Evolutionary conservation across 2,113 vertebrate genomes (phyloP).

Genomic region (Pachypanchax playfairii): DNA sequence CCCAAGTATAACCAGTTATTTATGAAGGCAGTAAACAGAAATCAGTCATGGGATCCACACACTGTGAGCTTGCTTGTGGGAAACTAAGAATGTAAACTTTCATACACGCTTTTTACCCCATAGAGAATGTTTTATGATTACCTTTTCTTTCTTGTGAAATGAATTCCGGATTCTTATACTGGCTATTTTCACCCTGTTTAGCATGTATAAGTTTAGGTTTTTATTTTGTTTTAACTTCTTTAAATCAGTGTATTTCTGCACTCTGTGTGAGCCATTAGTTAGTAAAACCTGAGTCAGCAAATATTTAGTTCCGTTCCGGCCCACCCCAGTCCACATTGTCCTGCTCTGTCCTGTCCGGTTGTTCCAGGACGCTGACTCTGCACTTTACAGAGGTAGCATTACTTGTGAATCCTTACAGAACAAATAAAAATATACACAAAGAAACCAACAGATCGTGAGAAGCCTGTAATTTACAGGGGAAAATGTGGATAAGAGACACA

Average conservation of each 20-base stretch:
- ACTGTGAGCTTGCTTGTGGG: background rate
- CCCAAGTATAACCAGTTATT: slow-evolving; percentile 54
- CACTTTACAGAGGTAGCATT: slow-evolving; percentile 49
- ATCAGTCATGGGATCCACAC: slow-evolving; percentile 43
- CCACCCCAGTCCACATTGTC: slow-evolving; percentile 40
- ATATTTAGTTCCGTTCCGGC: slow-evolving; percentile 59
- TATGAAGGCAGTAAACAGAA: slow-evolving; percentile 60
- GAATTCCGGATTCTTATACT: background rate
- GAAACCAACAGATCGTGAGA: background rate
- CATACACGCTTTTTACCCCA: background rate
- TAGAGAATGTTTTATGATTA: background rate
- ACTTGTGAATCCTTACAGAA: slow-evolving; percentile 7
- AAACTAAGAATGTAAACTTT: background rate
- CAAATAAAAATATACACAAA: background rate
- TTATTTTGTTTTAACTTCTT: slow-evolving; percentile 21
- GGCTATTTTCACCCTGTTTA: too few species aligned
- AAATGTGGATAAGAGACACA: slow-evolving; percentile 21
- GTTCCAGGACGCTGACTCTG: slow-evolving; percentile 70
- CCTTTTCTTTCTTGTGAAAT: background rate
- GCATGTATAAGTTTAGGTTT: background rate
- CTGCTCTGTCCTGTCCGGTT: slow-evolving; percentile 43
- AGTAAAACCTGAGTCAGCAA: slow-evolving; percentile 70
- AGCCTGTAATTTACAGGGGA: slow-evolving; percentile 12
- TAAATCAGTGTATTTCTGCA: slow-evolving; percentile 29
- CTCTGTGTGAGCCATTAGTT: slow-evolving; percentile 47